These are phyloP conservation scores for Anthopleura sola DNA, from an alignment of 64 coral and sea anemone genomes.

Conservation along the genomic window DNA sequence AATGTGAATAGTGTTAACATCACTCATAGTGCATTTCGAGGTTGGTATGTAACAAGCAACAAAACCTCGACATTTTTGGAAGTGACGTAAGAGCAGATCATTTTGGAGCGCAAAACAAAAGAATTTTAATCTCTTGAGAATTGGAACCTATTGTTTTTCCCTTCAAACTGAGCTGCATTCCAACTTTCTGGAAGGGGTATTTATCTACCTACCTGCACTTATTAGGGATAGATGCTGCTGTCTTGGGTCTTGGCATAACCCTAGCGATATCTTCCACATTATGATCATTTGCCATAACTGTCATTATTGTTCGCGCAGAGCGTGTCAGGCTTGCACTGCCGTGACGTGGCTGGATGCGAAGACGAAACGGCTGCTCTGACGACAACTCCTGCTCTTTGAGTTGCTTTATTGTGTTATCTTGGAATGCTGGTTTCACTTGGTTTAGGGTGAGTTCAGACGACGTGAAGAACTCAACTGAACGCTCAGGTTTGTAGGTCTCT, in stretches of 20 bases:
- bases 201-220: constrained; percentile 95
- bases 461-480: constrained; percentile 51
- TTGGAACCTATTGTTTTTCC: no score
- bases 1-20: no score
- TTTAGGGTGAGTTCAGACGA: not conserved
- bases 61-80: no score
- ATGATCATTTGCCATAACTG: constrained; percentile 55
- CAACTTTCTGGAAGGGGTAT: no score
- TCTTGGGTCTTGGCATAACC: constrained; percentile 51
- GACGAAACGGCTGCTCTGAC: constrained; percentile 63
- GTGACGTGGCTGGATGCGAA: constrained; percentile 40
- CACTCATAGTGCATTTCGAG: no score
- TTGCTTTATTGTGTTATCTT: not conserved
- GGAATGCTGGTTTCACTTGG: not conserved
- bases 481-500: not conserved
- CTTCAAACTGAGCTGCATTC: no score
- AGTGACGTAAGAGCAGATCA: no score
- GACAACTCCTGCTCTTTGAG: constrained; percentile 60
- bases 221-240: constrained; percentile 65
- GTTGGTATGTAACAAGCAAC: no score
- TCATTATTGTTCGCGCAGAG: constrained; percentile 46
- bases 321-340: constrained; percentile 24
- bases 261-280: constrained; percentile 66
- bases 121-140: no score
- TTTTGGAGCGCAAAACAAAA: no score